Base-by-base conservation (phyloP, 2,888 invertebrate genomes). In the Hydriomena furcata region DNA sequence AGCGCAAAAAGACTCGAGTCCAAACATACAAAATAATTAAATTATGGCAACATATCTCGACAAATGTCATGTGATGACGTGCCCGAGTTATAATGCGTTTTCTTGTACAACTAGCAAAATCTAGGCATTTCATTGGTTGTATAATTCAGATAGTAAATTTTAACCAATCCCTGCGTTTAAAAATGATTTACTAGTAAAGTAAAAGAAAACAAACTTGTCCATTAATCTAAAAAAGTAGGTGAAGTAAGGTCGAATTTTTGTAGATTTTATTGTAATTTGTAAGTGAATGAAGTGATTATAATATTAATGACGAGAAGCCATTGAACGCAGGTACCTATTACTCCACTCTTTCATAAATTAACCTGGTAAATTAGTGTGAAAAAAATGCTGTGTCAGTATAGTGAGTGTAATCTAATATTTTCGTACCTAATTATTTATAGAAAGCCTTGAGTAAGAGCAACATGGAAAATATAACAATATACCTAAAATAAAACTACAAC, bases 11-110 rank as follows among this genome's bases (percentile, higher is more conserved):
- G n/a, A n/a, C n/a, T n/a, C n/a, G n/a, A n/a, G n/a, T n/a, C n/a
- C 7, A 2, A 13, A 12, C 12, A 13, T 7, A 36, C 23, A 17
- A 34, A 34, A 13, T 21, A 12, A 7, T 7, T 20, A 2, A 8
- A 4, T 8, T 11, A 8, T 50, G 32, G 69, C 59, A 66, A 55
- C 58, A 52, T 28, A 21, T 3, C 2, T 1, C 6, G 1, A 2
- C 6, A n/a, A 68, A 60, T 63, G 76, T 71, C 73, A 72, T 73
- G 72, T 73, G 76, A 74, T 76, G 76, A 76, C 76, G 77, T 76
- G 69, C 63, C 68, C 55, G 1, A 34, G 36, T 43, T 2, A 31
- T 5, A 54, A 52, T 54, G 12, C 27, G 70, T 73, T 72, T 54
- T 63, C 57, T 5, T 40, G 61, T 42, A 43, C 30, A 3, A 1